A percentile compares a stretch with the other conserved stretches of the same genome.
These are phyloP conservation scores for Sussaba pulchella DNA, from an alignment of 2,888 invertebrate species.

Conservation along the genomic window DNA sequence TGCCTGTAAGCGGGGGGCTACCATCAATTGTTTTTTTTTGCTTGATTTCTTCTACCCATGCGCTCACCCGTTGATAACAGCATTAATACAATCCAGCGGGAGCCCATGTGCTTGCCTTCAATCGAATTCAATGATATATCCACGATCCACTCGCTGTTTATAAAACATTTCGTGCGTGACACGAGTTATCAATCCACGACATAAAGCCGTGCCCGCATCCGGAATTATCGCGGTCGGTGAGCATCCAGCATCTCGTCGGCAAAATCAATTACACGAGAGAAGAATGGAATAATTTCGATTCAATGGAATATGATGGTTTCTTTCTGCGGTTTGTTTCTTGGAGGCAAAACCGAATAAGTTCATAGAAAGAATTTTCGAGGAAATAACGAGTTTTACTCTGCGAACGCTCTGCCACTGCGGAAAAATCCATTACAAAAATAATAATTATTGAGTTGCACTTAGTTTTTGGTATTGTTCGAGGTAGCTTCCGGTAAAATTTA, in stretches of 20 bases:
- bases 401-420: too few relatives aligned
- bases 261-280: conserved; percentile 52
- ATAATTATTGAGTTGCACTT: too few relatives aligned
- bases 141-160: conserved; percentile 14
- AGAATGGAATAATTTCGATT: conserved; percentile 49
- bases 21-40: too few relatives aligned
- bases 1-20: too few relatives aligned
- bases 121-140: conserved; percentile 23
- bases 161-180: conserved; percentile 14
- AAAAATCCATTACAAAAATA: too few relatives aligned
- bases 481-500: too few relatives aligned
- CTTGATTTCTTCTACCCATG: conserved; percentile 32
- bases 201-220: conserved; percentile 13
- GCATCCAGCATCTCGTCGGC: conserved; percentile 15
- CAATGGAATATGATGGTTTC: conserved; percentile 51
- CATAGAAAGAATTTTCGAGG: too few relatives aligned
- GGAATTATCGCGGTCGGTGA: conserved; percentile 47
- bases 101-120: conserved; percentile 33
- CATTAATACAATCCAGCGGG: conserved; percentile 43
- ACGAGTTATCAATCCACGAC: conserved; percentile 18
- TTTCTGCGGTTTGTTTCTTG: conserved; percentile 1
- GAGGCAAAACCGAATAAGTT: too few relatives aligned
- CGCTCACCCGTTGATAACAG: conserved; percentile 35
- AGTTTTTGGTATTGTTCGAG: too few relatives aligned
- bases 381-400: too few relatives aligned